Evolutionary conservation across 2,113 vertebrate species (phyloP), one percentile per base, ranked within the genome.

Genomic region (Puma concolor): DNA sequence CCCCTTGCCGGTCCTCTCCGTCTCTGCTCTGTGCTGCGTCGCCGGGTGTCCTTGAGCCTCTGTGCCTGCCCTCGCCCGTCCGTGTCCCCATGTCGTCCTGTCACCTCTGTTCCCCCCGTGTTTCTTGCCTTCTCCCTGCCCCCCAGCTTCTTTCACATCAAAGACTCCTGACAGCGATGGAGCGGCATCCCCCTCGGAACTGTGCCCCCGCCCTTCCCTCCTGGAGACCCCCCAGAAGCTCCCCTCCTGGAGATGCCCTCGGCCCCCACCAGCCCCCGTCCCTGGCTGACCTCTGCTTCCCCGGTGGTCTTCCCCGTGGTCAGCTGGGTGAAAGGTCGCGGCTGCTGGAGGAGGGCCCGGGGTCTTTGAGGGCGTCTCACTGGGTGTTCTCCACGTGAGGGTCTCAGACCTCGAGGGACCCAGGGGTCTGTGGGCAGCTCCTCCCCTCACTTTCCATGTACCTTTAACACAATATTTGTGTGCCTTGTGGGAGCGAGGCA

Each of bases 281-380:
- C 6, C 66, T 23, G 44, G 38, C 81, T n/a, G 77, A 67, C 94
- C 86, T 88, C 13, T 0, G 7, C 96, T 79, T 92, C 76, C 50
- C 96, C 60, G 97, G 96, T 97, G 97, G 97, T 96, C 97, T 83
- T 96, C 9, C 10, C 27, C 33, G 27, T 88, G 98, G 97, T 91
- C 94, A 77, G 64, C 4, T 19, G 54, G 95, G 94, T 94, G 91
- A 96, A 89, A 94, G 97, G 97, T 97, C 63, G 0, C 0, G 64
- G 82, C 98, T 86, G 86, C 60, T 66, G 94, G 94, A 91, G 86
- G 87, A 77, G 91, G 33, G 71, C 71, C 87, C 0, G 5, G 92
- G 96, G 94, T 95, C 94, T 96, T 13, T 25, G 72, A 94, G 91
- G 91, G 91, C 90, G 15, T 92, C 96, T 86, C 31, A 6, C 57